Percentiles rank a stretch among this genome's conserved stretches.
Evolutionary conservation across 1,140 invertebrate species (phyloP).

Genomic region (Zaprionus gabonicus): DNA sequence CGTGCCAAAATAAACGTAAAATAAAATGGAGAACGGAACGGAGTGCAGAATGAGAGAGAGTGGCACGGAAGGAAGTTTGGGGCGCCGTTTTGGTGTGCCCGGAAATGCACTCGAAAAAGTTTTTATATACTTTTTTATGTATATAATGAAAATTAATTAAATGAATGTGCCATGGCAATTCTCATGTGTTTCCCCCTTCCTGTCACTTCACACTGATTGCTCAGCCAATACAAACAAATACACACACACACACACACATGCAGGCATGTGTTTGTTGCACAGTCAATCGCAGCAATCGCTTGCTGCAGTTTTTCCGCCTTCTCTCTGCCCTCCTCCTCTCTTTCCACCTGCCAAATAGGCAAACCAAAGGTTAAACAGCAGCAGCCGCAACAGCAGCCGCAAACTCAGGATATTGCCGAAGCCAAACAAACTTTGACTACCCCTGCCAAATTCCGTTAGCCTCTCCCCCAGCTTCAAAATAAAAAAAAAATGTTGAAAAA

Average conservation of each 20-base stretch:
- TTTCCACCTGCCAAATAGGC: constrained; percentile 34
- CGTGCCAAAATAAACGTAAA: constrained; percentile 47
- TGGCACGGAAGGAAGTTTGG: constrained; percentile 27
- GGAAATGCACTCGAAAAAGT: constrained; percentile 54
- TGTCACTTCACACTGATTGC: constrained; percentile 18
- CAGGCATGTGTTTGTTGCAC: constrained; percentile 12
- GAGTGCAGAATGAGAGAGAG: background rate
- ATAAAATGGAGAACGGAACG: constrained; percentile 44
- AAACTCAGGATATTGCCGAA: constrained; percentile 67
- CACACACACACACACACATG: constrained; percentile 3
- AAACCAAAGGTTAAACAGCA: constrained; percentile 60
- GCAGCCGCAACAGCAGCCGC: constrained; percentile 22
- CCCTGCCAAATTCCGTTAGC: constrained; percentile 52
- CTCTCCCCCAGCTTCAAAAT: constrained; percentile 9
- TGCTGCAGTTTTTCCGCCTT: background rate
- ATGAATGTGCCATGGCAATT: constrained; percentile 35
- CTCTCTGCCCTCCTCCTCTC: constrained; percentile 6
- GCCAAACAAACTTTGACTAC: constrained; percentile 77
- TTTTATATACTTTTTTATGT: constrained; percentile 30
- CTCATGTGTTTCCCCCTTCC: background rate
- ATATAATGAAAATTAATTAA: constrained; percentile 69
- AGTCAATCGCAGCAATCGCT: constrained; percentile 33
- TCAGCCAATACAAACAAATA: constrained; percentile 24
- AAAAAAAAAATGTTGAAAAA: constrained; percentile 31
- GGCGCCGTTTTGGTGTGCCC: constrained; percentile 39